phyloP scores from a whole-genome alignment of 2,113 vertebrate species.

The Lepisosteus oculatus region DNA sequence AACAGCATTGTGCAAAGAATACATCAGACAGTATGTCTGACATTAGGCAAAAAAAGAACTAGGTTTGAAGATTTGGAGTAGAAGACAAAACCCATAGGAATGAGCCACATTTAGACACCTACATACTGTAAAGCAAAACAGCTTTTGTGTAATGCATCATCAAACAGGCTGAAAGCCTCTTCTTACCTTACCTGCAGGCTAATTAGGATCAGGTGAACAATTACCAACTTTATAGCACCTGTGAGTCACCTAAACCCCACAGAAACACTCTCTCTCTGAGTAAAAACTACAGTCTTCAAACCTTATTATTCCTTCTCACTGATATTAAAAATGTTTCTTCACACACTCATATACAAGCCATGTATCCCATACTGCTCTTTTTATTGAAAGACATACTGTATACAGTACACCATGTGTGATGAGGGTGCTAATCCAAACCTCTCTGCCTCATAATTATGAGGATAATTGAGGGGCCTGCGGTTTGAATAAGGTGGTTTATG shows the following conservation, averaged over 20 bases:
- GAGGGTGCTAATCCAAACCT: conserved; percentile 72
- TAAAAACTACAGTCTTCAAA: conserved; percentile 40
- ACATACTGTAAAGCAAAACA: conserved; percentile 6
- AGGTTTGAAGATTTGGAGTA: too few species aligned
- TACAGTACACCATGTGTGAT: conserved; percentile 49
- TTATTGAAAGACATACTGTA: conserved; percentile 62
- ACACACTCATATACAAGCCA: conserved; percentile 50
- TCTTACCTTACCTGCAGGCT: conserved; percentile 55
- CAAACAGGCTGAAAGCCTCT: conserved; percentile 17
- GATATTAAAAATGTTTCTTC: conserved; percentile 54
- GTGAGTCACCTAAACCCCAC: conserved; percentile 39
- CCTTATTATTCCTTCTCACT: conserved; percentile 49
- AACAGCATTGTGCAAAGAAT: too few species aligned
- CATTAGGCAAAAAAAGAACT: too few species aligned
- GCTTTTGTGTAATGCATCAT: conserved; percentile 15
- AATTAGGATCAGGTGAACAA: conserved; percentile 53
- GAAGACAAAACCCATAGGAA: not conserved
- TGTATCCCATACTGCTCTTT: conserved; percentile 61
- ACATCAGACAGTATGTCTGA: too few species aligned
- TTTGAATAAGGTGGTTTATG: conserved; percentile 66
- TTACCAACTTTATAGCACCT: conserved; percentile 41
- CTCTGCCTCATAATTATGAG: conserved; percentile 61
- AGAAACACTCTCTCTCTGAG: conserved; percentile 38
- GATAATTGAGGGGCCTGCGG: conserved; percentile 67
- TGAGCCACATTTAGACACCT: conserved; percentile 7